Conservation (phyloP, 64 coral and sea anemone genomes). For the Montipora efflorescens region DNA sequence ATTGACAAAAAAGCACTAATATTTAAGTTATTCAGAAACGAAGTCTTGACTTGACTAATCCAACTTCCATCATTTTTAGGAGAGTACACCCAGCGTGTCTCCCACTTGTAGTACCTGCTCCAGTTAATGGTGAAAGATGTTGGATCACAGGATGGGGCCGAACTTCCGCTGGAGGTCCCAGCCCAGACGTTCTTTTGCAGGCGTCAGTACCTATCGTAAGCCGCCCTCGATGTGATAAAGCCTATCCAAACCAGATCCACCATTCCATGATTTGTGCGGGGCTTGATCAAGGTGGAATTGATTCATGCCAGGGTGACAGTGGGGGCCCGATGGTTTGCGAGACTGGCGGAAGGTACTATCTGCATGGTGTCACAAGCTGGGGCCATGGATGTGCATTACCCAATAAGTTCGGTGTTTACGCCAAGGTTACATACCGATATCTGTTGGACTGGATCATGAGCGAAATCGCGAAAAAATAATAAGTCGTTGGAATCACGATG, state of each 20-base stretch:
- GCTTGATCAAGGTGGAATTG: constrained; percentile 21
- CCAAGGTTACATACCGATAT: background rate
- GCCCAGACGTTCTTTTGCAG: constrained; percentile 18
- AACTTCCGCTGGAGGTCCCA: background rate
- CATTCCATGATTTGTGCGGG: background rate
- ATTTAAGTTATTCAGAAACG: too few species aligned
- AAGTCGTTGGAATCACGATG: too few species aligned
- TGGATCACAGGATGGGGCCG: background rate
- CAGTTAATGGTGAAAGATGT: background rate
- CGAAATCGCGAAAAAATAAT: background rate
- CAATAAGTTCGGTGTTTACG: constrained; percentile 11
- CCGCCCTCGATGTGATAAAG: constrained; percentile 18
- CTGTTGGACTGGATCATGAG: background rate
- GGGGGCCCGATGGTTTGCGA: background rate
- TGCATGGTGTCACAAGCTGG: constrained; percentile 12
- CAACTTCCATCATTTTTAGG: background rate
- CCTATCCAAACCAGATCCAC: constrained; percentile 21
- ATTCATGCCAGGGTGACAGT: constrained; percentile 47
- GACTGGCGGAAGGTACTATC: background rate
- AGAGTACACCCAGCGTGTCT: background rate
- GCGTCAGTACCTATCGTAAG: constrained; percentile 18
- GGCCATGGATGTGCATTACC: background rate
- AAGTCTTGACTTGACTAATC: too few species aligned
- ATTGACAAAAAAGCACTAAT: background rate
- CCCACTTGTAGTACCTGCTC: background rate